These are phyloP conservation scores for Eueides isabella DNA, from an alignment of 1,140 invertebrate species.

Conservation along the genomic window DNA sequence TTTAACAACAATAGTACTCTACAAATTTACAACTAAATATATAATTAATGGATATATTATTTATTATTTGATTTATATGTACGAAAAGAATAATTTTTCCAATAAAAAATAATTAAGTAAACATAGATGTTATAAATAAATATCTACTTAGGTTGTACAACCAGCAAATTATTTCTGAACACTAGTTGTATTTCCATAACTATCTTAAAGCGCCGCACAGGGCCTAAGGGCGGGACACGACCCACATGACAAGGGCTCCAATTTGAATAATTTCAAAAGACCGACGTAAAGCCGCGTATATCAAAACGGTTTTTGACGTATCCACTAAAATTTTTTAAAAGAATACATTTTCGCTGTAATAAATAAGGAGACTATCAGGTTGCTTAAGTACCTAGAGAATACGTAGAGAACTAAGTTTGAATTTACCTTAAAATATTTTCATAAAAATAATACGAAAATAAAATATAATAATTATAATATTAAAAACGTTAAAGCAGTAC, in stretches of 20 bases:
- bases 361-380: background rate
- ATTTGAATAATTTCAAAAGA: slow-evolving; percentile 70
- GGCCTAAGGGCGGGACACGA: slow-evolving; percentile 43
- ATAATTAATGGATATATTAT: too few species aligned
- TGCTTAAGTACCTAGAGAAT: background rate
- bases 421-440: too few species aligned
- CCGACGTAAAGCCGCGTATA: slow-evolving; percentile 18
- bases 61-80: too few species aligned
- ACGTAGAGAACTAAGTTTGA: background rate
- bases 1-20: too few species aligned
- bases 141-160: background rate
- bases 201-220: slow-evolving; percentile 24
- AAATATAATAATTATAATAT: too few species aligned
- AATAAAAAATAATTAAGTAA: too few species aligned
- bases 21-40: too few species aligned
- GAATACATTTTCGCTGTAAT: background rate
- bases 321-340: slow-evolving; percentile 6
- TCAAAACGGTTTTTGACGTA: background rate
- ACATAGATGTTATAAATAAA: too few species aligned
- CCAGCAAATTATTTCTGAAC: slow-evolving; percentile 30
- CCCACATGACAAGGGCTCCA: slow-evolving; percentile 52
- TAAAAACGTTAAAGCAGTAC: too few species aligned
- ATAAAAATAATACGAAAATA: too few species aligned
- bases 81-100: too few species aligned
- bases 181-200: slow-evolving; percentile 36